Evolutionary conservation across 1,140 invertebrate genomes (phyloP), one percentile per base, ranked within the genome.

Genomic region (Dreissena rostriformis): DNA sequence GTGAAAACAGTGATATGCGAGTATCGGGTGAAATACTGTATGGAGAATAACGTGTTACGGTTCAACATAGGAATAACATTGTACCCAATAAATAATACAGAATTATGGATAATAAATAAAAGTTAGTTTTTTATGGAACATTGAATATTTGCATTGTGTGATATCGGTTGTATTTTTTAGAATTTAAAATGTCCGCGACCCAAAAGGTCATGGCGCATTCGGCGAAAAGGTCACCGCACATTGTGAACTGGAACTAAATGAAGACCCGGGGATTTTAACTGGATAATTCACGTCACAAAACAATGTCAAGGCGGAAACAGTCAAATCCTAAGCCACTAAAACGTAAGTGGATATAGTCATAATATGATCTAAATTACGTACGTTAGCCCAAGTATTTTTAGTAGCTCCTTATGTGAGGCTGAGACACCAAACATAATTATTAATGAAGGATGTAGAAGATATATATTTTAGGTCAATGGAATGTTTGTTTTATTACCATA

Each of bases 321-420:
- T 73, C 79, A 22, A 81, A 81, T 49, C 79, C 79, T 24, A 81
- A 81, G 70, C 79, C 79, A 61, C n/a, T 81, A 53, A 81, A 81
- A 81, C 55, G 79, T 81, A 81, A 81, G 79, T 81, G 51, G 24
- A 73, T 28, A 6, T 6, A 61, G 57, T 61, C 39, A 5, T 39
- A 39, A 39, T 2, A 39, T 39, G 39, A 39, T 39, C 39, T 39
- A 39, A 39, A 39, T 39, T 39, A 39, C 39, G 39, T 39, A 39
- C 39, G 39, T 39, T 39, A 39, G 39, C 39, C 8, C 39, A 8
- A 39, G 39, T 39, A 39, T 39, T 39, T 39, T 39, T 39, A 39
- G 39, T 39, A 5, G 39, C 39, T 39, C 39, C 39, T 39, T 39
- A 2, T 39, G 8, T 39, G 39, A 39, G 39, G 8, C 39, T 39